A percentile compares a stretch with the other conserved stretches of the same genome.
These are phyloP conservation scores for Fringilla coelebs DNA, from an alignment of 2,797 vertebrate genomes.

Conservation along the genomic window DNA sequence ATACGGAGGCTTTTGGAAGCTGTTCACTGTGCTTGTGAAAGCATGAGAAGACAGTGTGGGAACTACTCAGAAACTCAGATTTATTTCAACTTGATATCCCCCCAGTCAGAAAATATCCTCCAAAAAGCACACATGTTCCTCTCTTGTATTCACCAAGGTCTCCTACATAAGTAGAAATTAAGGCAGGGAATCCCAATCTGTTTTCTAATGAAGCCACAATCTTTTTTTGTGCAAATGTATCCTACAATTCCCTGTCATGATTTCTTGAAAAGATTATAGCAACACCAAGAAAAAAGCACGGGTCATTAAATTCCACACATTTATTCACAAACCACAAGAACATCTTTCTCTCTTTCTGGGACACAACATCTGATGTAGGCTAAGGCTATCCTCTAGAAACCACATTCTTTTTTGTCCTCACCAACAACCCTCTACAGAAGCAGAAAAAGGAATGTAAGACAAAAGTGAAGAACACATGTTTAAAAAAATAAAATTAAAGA, in stretches of 20 bases:
- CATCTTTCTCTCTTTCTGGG: not conserved
- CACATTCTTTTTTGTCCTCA: not conserved
- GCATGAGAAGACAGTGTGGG: conserved; percentile 12
- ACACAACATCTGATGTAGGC: not conserved
- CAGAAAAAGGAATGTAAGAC: not conserved
- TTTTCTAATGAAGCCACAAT: not conserved
- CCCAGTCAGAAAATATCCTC: not conserved
- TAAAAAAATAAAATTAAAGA: not conserved
- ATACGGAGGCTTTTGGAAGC: not conserved
- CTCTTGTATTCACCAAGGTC: not conserved
- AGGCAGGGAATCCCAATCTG: not conserved
- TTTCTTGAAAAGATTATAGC: not conserved
- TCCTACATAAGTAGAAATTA: not conserved
- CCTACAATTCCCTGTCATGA: rapidly evolving
- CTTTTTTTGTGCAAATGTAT: not conserved
- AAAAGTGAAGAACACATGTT: not conserved
- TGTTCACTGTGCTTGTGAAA: not conserved
- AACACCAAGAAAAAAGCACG: not conserved
- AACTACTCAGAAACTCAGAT: not conserved
- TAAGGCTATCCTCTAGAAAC: not conserved
- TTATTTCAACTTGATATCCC: not conserved
- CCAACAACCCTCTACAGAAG: not conserved
- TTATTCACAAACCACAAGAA: not conserved
- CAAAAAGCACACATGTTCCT: not conserved
- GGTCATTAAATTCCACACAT: not conserved